These are phyloP conservation scores for Theonella swinhoei DNA, from an alignment of 37 sponge, comb jelly and placozoan species.

Conservation along the genomic window DNA sequence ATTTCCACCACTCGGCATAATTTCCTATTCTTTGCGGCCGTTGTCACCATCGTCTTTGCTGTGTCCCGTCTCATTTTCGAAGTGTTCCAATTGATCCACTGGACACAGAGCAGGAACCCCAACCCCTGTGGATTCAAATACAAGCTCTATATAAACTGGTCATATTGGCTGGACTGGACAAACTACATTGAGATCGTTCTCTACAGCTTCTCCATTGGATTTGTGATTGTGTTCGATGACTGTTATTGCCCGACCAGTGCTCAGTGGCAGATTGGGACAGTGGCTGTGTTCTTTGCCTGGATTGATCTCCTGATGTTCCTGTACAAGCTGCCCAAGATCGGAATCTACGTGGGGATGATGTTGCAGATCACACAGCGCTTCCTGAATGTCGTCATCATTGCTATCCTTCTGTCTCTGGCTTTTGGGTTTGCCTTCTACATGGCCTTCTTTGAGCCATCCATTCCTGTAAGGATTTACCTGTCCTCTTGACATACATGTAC, in stretches of 20 bases:
- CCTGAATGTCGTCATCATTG: constrained; percentile 67
- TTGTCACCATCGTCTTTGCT: constrained; percentile 37
- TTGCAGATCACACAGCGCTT: constrained; percentile 75
- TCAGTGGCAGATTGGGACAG: constrained; percentile 78
- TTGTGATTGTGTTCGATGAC: constrained; percentile 28
- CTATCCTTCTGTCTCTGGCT: constrained; percentile 74
- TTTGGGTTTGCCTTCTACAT: constrained; percentile 87
- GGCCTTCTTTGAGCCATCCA: constrained; percentile 47
- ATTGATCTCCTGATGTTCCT: constrained; percentile 73
- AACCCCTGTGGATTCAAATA: neutral
- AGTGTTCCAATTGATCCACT: constrained; percentile 36
- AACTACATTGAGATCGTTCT: constrained; percentile 46
- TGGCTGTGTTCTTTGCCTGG: constrained; percentile 83
- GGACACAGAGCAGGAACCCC: neutral
- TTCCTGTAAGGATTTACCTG: neutral
- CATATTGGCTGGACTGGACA: constrained; percentile 38
- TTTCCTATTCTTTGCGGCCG: neutral
- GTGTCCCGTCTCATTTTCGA: constrained; percentile 44
- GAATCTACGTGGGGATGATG: constrained; percentile 91
- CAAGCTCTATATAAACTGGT: neutral
- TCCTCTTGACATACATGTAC: no score
- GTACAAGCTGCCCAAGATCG: constrained; percentile 61
- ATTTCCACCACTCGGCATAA: neutral
- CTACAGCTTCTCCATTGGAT: constrained; percentile 28
- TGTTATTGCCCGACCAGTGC: constrained; percentile 49